Evolutionary conservation across 2,113 vertebrate genomes (phyloP).

Genomic region (Pitta sordida): DNA sequence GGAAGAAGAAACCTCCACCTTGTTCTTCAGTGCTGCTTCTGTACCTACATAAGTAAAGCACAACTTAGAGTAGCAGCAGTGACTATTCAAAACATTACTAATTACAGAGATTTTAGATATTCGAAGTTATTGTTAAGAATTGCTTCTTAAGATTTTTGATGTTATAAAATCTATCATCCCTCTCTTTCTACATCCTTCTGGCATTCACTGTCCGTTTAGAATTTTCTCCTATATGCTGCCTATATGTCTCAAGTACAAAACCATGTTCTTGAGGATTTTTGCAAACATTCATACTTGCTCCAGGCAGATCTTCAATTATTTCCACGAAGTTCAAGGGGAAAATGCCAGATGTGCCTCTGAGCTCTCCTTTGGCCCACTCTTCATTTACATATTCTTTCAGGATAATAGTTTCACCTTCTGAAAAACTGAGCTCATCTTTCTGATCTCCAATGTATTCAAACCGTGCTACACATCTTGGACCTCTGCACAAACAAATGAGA

Average conservation of each 20-base stretch:
- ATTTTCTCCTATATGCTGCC: not conserved
- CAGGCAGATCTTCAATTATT: constrained; percentile 82
- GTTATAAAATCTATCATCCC: not conserved
- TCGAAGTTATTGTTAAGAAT: not conserved
- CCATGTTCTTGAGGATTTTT: not conserved
- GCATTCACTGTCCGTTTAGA: not conserved
- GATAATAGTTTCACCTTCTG: constrained; percentile 86
- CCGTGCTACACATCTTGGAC: constrained; percentile 83
- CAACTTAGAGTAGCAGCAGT: not conserved
- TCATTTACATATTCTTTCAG: constrained; percentile 84
- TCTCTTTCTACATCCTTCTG: not conserved
- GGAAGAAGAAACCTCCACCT: constrained; percentile 46
- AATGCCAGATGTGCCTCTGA: constrained; percentile 75
- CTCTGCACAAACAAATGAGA: constrained; percentile 71
- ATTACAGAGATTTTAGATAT: not conserved
- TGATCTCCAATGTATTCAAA: constrained; percentile 92
- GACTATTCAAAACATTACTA: not conserved
- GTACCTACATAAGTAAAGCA: constrained; percentile 16
- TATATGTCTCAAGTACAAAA: not conserved
- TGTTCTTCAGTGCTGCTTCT: constrained; percentile 56
- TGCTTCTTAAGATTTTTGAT: not conserved
- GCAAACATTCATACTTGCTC: constrained; percentile 5
- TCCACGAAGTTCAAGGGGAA: constrained; percentile 94
- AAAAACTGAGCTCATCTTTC: constrained; percentile 88
- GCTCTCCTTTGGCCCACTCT: constrained; percentile 89